These are phyloP conservation scores for Galerucella nymphaeae DNA, from an alignment of 2,888 invertebrate species.

Conservation along the genomic window DNA sequence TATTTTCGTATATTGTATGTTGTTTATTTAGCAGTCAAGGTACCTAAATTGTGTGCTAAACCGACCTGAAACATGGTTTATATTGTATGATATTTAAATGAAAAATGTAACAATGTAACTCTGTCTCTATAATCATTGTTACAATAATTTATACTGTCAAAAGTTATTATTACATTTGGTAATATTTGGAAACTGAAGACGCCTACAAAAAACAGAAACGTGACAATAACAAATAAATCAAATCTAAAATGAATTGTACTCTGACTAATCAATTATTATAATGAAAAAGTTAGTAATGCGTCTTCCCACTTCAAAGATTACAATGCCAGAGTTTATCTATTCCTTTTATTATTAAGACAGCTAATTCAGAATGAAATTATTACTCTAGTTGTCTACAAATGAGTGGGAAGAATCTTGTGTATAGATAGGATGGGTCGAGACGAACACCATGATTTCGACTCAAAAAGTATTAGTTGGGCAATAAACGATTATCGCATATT, in stretches of 20 bases:
- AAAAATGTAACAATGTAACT: too few species aligned
- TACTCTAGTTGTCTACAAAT: neutral
- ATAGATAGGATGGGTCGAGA: neutral
- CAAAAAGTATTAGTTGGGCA: neutral
- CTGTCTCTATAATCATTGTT: too few species aligned
- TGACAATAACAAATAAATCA: slow-evolving; percentile 12
- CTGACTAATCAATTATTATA: slow-evolving; percentile 21
- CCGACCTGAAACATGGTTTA: too few species aligned
- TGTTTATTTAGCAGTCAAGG: too few species aligned
- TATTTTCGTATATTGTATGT: too few species aligned
- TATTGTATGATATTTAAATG: too few species aligned
- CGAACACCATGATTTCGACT: neutral
- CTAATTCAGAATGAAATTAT: slow-evolving; percentile 14
- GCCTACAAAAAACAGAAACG: slow-evolving; percentile 7
- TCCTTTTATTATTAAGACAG: slow-evolving; percentile 9
- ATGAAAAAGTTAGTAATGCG: slow-evolving; percentile 15
- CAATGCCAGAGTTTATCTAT: slow-evolving; percentile 23
- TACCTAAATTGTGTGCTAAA: too few species aligned
- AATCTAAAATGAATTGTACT: slow-evolving; percentile 12
- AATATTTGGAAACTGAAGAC: neutral
- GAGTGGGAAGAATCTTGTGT: slow-evolving; percentile 10
- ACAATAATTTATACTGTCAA: neutral
- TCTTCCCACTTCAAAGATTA: slow-evolving; percentile 22
- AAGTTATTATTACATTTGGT: too few species aligned
- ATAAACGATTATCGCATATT: neutral